Percentiles rank a stretch among this genome's conserved stretches.
Evolutionary conservation across 1,140 invertebrate genomes (phyloP).

Genomic region (Drosophila mojavensis): DNA sequence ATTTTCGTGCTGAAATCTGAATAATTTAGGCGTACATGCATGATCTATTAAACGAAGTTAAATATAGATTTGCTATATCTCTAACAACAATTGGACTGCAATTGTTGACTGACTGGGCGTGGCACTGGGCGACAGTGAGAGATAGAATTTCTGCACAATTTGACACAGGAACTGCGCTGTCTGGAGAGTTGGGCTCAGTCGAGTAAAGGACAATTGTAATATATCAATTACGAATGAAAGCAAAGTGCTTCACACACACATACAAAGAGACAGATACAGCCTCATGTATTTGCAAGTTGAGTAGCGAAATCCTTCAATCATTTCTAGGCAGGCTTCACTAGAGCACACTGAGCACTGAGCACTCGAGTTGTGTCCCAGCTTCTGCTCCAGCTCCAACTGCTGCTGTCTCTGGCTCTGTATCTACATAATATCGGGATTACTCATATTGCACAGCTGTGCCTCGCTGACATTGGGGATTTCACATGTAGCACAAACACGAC

Average conservation of each 20-base stretch:
- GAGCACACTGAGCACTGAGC: slow-evolving; percentile 8
- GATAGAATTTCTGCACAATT: slow-evolving; percentile 78
- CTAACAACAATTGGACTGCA: not conserved
- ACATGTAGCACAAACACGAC: slow-evolving; percentile 32
- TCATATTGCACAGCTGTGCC: slow-evolving; percentile 39
- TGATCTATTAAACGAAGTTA: slow-evolving; percentile 35
- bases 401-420: not conserved
- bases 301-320: slow-evolving; percentile 74
- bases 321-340: slow-evolving; percentile 61
- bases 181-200: not conserved
- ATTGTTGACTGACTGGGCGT: not conserved
- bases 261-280: not conserved
- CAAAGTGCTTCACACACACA: slow-evolving; percentile 53
- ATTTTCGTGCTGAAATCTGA: not conserved
- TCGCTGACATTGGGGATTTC: slow-evolving; percentile 36
- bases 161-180: slow-evolving; percentile 38
- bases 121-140: slow-evolving; percentile 44
- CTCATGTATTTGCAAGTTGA: slow-evolving; percentile 11
- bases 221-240: slow-evolving; percentile 76
- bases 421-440: slow-evolving; percentile 42
- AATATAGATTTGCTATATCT: slow-evolving; percentile 14
- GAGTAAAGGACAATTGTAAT: slow-evolving; percentile 64
- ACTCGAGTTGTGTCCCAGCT: too few relatives aligned
- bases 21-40: slow-evolving; percentile 29
- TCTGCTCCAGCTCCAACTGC: too few relatives aligned